Conservation (phyloP, 2,113 vertebrate species). For the Peromyscus maniculatus region DNA sequence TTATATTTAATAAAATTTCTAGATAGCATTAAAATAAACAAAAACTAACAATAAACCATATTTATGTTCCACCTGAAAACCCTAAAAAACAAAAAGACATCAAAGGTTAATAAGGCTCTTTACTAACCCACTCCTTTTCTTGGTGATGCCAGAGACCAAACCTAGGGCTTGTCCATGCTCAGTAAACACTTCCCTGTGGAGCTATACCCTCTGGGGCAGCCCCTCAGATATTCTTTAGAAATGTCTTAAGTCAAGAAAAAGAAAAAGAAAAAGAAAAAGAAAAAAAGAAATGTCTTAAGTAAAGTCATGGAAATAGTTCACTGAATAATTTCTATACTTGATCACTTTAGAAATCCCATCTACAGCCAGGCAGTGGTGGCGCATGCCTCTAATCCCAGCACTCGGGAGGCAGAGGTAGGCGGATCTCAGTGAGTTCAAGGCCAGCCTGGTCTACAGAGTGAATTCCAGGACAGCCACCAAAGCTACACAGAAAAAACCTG, state of each 20-base stretch:
- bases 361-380: not conserved
- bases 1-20: slow-evolving; percentile 4
- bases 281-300: not conserved
- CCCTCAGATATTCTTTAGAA: slow-evolving; percentile 22
- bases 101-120: not conserved
- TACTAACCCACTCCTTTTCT: not conserved
- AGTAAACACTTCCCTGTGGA: not conserved
- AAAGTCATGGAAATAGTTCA: not conserved
- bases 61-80: slow-evolving; percentile 21
- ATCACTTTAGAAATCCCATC: slow-evolving; percentile 40
- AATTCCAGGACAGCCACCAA: too few relatives aligned
- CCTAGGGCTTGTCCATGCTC: not conserved
- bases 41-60: not conserved
- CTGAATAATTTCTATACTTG: not conserved
- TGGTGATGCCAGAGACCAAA: not conserved
- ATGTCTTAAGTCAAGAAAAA: not conserved
- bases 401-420: too few relatives aligned
- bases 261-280: too few relatives aligned
- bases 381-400: too few relatives aligned
- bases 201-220: not conserved
- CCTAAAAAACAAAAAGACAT: not conserved
- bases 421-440: too few relatives aligned
- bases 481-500: too few relatives aligned
- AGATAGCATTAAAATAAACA: not conserved
- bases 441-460: too few relatives aligned